Evolutionary conservation across 1,140 invertebrate species (phyloP).

Genomic region (Drosophila takahashii): DNA sequence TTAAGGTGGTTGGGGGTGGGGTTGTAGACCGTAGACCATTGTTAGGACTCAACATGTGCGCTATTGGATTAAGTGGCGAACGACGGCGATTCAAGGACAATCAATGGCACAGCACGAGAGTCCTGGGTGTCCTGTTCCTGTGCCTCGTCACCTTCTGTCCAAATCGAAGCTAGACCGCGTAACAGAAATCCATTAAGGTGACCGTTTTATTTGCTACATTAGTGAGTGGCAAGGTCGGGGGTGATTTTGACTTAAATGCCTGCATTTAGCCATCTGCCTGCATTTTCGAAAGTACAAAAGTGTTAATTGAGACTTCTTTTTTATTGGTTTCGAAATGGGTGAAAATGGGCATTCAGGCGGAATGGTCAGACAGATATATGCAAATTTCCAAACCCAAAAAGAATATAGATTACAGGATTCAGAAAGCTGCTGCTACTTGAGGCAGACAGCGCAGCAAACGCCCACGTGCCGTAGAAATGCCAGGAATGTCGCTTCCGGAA

Average conservation of each 20-base stretch:
- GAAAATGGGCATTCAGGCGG: slow-evolving; percentile 43
- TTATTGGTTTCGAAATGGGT: slow-evolving; percentile 23
- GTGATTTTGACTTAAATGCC: slow-evolving; percentile 73
- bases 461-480: slow-evolving; percentile 75
- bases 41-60: slow-evolving; percentile 77
- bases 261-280: slow-evolving; percentile 78
- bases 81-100: slow-evolving; percentile 73
- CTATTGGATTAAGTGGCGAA: slow-evolving; percentile 83
- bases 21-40: slow-evolving; percentile 31
- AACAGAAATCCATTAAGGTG: slow-evolving; percentile 82
- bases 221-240: slow-evolving; percentile 32
- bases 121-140: slow-evolving; percentile 12
- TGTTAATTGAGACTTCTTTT: slow-evolving; percentile 69
- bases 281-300: slow-evolving; percentile 63
- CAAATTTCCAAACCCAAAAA: slow-evolving; percentile 51
- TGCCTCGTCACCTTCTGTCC: slow-evolving; percentile 70
- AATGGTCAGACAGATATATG: slow-evolving; percentile 55
- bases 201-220: slow-evolving; percentile 80
- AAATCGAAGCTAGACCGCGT: slow-evolving; percentile 79
- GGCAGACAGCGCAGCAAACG: slow-evolving; percentile 21
- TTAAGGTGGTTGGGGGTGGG: slow-evolving; percentile 63
- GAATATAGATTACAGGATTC: slow-evolving; percentile 17
- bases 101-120: slow-evolving; percentile 72
- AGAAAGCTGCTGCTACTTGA: slow-evolving; percentile 41
- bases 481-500: slow-evolving; percentile 68